These are phyloP conservation scores for Nesoenas mayeri DNA, from an alignment of 2,113 vertebrate species.

Conservation along the genomic window DNA sequence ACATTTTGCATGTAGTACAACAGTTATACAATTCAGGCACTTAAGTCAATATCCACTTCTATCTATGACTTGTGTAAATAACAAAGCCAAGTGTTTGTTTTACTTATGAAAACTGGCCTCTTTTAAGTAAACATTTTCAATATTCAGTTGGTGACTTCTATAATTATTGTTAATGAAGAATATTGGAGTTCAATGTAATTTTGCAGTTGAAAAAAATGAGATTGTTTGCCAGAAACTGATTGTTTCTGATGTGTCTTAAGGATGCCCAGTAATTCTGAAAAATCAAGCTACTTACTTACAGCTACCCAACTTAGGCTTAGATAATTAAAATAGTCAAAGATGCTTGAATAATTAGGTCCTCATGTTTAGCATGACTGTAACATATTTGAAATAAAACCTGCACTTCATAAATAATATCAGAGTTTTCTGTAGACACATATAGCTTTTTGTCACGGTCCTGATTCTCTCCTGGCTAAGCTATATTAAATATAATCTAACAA, in stretches of 20 bases:
- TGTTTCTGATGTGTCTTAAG: not conserved
- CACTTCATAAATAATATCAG: not conserved
- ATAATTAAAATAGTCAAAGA: not conserved
- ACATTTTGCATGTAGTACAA: not conserved
- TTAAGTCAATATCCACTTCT: not conserved
- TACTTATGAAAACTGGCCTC: not conserved
- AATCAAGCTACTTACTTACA: not conserved
- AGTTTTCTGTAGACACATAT: not conserved
- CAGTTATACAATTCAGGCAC: not conserved
- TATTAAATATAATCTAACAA: not conserved
- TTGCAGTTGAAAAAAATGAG: not conserved
- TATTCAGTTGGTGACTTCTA: not conserved
- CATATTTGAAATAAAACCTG: not conserved
- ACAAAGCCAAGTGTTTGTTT: not conserved
- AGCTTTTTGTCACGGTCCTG: too few species aligned
- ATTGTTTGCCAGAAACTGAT: not conserved
- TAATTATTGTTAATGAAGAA: not conserved
- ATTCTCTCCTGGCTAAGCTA: not conserved
- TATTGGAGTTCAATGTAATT: not conserved
- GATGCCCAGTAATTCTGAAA: not conserved
- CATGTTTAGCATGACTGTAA: not conserved
- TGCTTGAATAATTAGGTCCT: not conserved
- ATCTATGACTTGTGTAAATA: not conserved
- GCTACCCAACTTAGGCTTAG: not conserved
- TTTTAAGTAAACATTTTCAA: not conserved